Conservation (phyloP, 1,140 invertebrate species). For the Euura saliciscinereae region DNA sequence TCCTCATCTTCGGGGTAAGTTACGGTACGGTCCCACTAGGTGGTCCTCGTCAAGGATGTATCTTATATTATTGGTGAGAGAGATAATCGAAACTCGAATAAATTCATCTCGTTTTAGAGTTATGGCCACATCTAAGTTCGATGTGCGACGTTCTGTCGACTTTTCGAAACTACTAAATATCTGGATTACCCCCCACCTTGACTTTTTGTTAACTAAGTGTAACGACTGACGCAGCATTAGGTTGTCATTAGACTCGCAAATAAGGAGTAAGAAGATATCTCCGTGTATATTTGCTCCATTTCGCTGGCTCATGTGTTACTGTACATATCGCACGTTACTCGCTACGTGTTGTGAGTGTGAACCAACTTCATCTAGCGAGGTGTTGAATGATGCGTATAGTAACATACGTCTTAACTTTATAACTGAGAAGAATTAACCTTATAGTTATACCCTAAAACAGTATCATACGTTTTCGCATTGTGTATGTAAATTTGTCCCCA, state of each 20-base stretch:
- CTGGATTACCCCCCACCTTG: neutral
- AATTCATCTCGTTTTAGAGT: slow-evolving; percentile 38
- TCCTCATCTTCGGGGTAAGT: slow-evolving; percentile 33
- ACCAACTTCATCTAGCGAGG: neutral
- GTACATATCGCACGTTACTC: neutral
- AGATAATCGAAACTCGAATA: slow-evolving; percentile 54
- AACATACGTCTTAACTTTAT: neutral
- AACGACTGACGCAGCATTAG: neutral
- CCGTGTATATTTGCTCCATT: neutral
- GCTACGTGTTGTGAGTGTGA: neutral
- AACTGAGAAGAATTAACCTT: slow-evolving; percentile 4
- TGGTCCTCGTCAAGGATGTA: slow-evolving; percentile 43
- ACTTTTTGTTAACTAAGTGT: neutral
- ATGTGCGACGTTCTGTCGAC: neutral
- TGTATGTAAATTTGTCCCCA: neutral
- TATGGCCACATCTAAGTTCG: slow-evolving; percentile 7
- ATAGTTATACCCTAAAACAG: neutral
- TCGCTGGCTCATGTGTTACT: neutral
- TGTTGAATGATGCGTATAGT: slow-evolving; percentile 1
- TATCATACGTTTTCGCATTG: neutral
- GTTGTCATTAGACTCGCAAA: neutral
- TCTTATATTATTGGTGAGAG: slow-evolving; percentile 30
- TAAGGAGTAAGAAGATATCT: slow-evolving; percentile 1
- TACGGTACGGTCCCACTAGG: slow-evolving; percentile 45
- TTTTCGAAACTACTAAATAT: neutral